Conservation (phyloP, 92 coral and sea anemone genomes). For the Phenganax marumi region DNA sequence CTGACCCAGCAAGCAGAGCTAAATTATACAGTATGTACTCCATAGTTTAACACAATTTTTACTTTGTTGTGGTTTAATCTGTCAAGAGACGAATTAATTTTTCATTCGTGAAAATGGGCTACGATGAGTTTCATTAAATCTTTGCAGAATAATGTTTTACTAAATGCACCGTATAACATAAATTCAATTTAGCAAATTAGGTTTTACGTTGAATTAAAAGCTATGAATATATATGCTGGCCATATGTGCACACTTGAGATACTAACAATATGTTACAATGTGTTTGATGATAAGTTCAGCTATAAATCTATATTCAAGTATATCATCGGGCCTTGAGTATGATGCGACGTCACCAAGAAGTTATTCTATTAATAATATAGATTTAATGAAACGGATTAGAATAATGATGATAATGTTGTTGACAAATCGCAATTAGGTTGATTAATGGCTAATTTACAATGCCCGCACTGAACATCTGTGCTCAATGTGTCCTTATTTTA, state of each 20-base stretch:
- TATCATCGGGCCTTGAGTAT: background rate
- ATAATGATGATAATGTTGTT: background rate
- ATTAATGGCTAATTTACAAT: constrained; percentile 13
- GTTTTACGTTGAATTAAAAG: background rate
- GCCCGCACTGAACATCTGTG: background rate
- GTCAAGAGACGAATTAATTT: too few species aligned
- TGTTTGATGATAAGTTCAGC: background rate
- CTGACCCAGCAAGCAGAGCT: too few species aligned
- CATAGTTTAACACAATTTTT: too few species aligned
- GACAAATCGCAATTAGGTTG: constrained; percentile 20
- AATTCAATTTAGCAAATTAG: background rate
- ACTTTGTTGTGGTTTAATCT: too few species aligned
- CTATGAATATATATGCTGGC: background rate
- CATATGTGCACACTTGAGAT: constrained; percentile 2
- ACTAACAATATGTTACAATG: background rate
- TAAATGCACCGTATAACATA: background rate
- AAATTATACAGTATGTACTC: too few species aligned
- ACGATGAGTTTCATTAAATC: too few species aligned
- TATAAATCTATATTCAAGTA: background rate
- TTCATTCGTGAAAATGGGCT: too few species aligned
- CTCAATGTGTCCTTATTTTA: background rate
- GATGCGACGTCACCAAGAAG: background rate
- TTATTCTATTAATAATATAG: background rate
- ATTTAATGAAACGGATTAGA: constrained; percentile 6
- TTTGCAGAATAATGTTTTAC: too few species aligned